These are phyloP conservation scores for Hemicentrotus pulcherrimus DNA, from an alignment of 35 echinoderm and acorn worm genomes.

Conservation along the genomic window DNA sequence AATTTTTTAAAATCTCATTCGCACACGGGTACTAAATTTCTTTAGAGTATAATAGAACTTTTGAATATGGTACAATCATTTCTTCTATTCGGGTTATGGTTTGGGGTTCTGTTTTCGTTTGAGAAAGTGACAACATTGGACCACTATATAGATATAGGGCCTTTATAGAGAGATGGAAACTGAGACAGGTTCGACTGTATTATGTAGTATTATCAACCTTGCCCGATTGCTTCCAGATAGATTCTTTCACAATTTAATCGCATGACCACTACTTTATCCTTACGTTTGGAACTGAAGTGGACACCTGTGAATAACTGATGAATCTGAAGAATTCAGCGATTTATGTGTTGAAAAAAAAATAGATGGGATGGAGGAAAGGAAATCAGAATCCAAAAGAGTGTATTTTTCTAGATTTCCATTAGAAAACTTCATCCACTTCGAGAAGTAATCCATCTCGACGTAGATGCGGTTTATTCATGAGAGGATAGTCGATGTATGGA, in stretches of 20 bases:
- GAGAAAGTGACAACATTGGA: too few species aligned
- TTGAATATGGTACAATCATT: too few species aligned
- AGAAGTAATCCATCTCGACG: background rate
- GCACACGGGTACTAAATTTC: too few species aligned
- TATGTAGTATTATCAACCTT: background rate
- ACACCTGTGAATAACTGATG: background rate
- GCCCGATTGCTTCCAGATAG: background rate
- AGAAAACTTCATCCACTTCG: background rate
- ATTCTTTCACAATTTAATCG: too few species aligned
- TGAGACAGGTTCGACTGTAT: background rate
- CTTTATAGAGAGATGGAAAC: too few species aligned
- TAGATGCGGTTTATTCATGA: background rate
- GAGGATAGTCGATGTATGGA: background rate
- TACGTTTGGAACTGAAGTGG: background rate
- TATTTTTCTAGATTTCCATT: background rate
- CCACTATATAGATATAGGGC: too few species aligned
- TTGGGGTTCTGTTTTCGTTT: too few species aligned
- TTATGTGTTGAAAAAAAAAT: background rate
- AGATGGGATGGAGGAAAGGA: too few species aligned
- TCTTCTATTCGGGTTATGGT: too few species aligned
- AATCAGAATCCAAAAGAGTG: background rate
- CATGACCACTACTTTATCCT: too few species aligned
- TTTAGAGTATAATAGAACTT: too few species aligned
- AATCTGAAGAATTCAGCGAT: background rate
- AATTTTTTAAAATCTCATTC: too few species aligned